Base-by-base conservation (phyloP, 1,140 invertebrate genomes). In the Colletes latitarsis region DNA sequence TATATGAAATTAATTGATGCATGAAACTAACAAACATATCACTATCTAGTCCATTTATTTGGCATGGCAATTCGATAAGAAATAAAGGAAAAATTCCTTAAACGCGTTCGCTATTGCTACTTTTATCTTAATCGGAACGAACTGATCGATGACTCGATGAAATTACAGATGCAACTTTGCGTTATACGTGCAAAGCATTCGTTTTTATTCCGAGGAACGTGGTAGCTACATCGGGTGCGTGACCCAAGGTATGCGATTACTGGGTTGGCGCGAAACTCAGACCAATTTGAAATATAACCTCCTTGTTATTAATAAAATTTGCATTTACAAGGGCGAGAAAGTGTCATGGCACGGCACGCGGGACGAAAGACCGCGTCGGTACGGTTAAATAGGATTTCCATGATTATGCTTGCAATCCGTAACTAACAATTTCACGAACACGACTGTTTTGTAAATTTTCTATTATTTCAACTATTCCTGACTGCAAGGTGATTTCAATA, bases 281-380 rank as follows among this genome's bases (percentile, higher is more conserved):
- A 81, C 84, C 87, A 88, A 87, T 90, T 90, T 88, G 86, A 89
- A 88, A 91, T 89, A 90, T 84, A 90, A 87, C 84, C 85, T 75
- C 82, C 78, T 88, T 86, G 89, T 91, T 91, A 90, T 91, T 90
- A 90, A 90, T 91, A 88, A 91, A 91, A 91, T 91, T 91, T 89
- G 86, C 90, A 91, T 91, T 91, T 89, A 91, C 90, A 90, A 91
- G 90, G 89, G 88, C 84, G 90, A 88, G 87, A 91, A 91, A 88
- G 84, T 84, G 88, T 85, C 82, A 83, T 76, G 82, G 84, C 84
- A 89, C 81, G 84, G 80, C 62, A 83, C 71, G 70, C 74, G 58
- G 64, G 62, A 78, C 83, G 72, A 82, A 64, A 64, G 75, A 71
- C 68, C 67, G 67, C 66, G 55, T 77, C 73, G 80, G 49, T 49